Base-by-base conservation (phyloP, 2,888 invertebrate genomes). In the Theristus sp. region DNA sequence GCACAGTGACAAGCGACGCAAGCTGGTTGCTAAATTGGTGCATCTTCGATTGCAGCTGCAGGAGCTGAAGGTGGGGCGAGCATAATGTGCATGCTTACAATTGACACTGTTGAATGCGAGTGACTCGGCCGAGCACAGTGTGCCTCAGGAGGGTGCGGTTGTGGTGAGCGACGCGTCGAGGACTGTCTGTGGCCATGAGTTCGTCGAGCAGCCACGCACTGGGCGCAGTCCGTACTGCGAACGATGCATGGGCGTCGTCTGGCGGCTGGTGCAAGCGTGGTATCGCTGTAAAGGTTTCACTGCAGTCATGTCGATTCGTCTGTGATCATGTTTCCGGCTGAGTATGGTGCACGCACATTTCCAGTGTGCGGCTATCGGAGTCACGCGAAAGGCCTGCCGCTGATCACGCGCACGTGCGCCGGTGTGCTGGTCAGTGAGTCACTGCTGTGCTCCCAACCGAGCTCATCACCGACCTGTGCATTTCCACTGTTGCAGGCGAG, bases 231-330 rank as follows among this genome's bases (percentile, higher is more conserved):
- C 83, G 65, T 88, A 88, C 74, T 93, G 93, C 75, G 91, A 93
- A 74, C 85, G 87, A 68, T 96, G 94, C 73, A 85, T 87, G 59
- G 84, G 85, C 1, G 83, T 87, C 1, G 89, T 94, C 66, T 93
- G 93, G 91, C 85, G 86, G 67, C 83, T 91, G 56, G 80, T 91
- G 0, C 91, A 93, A 74, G 82, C 84, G 2, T 90, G 89, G 76
- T 89, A 89, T 72, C 81, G 84, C 66, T 94, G 94, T 73, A 79
- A 76, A 67, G 81, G 83, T 83, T 67, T n/a, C n/a, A n/a, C n/a
- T n/a, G n/a, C n/a, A n/a, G n/a, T n/a, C n/a, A n/a, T n/a, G n/a
- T n/a, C n/a, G n/a, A n/a, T n/a, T n/a, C n/a, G n/a, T n/a, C n/a
- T n/a, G n/a, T n/a, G n/a, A n/a, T n/a, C n/a, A n/a, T n/a, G n/a